Percentiles rank a stretch among this genome's conserved stretches.
Conservation (phyloP, 2,797 vertebrate genomes). For the Muscicapa striata region DNA sequence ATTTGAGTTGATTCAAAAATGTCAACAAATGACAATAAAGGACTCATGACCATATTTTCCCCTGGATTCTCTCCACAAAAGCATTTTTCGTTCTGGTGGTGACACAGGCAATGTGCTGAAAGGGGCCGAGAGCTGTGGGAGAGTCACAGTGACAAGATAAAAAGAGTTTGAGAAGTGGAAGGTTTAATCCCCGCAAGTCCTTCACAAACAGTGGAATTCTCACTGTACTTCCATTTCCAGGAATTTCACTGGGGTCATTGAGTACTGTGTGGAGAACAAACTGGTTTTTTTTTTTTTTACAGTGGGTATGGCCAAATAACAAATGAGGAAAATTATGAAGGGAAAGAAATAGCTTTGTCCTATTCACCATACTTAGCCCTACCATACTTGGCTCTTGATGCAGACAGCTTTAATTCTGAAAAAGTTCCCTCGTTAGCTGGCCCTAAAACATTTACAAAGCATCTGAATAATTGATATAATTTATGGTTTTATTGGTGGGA, state of each 20-base stretch:
- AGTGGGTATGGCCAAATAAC: neutral
- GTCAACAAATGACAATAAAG: neutral
- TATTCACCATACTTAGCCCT: neutral
- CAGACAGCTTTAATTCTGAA: conserved; percentile 22
- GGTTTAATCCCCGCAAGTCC: neutral
- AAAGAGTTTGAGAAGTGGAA: conserved; percentile 38
- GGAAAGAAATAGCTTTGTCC: neutral
- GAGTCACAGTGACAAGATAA: neutral
- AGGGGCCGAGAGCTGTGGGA: neutral
- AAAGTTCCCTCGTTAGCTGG: conserved; percentile 45
- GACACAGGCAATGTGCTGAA: neutral
- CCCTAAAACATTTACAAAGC: conserved; percentile 62
- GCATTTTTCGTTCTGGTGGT: conserved; percentile 7
- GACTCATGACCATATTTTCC: neutral
- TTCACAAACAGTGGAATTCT: neutral
- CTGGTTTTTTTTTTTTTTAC: neutral
- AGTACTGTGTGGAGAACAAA: neutral
- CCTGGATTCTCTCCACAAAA: neutral
- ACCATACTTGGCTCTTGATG: neutral
- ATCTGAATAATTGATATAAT: conserved; percentile 60
- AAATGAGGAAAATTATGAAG: neutral
- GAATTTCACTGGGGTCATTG: neutral
- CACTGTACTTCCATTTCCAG: neutral
- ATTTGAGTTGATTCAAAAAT: neutral
- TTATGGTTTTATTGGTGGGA: conserved; percentile 38